A percentile compares a stretch with the other conserved stretches of the same genome.
Evolutionary conservation across 2,797 vertebrate species (phyloP).

Genomic region (Anguilla anguilla): DNA sequence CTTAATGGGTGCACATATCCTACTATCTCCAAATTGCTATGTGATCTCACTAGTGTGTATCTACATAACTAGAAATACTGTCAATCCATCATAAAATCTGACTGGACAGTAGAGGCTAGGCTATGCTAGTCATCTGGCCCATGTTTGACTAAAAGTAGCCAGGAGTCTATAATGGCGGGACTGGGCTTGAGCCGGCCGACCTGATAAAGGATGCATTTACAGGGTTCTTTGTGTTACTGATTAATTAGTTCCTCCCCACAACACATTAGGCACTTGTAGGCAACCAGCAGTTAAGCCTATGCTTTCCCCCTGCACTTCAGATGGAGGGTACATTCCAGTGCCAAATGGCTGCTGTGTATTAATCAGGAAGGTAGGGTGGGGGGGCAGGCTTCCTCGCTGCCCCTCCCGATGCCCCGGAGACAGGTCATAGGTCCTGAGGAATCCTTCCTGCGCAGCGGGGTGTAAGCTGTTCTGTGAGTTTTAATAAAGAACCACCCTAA

Average conservation of each 20-base stretch:
- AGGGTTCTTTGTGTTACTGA: neutral
- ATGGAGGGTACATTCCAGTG: neutral
- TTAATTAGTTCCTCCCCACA: neutral
- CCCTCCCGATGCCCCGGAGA: neutral
- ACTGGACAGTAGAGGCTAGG: neutral
- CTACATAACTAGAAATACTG: neutral
- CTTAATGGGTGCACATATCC: neutral
- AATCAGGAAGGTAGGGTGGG: neutral
- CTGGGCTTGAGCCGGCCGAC: neutral
- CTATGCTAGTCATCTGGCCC: neutral
- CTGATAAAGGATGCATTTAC: neutral
- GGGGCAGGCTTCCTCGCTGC: neutral
- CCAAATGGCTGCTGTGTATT: neutral
- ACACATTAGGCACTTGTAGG: neutral
- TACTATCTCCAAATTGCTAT: neutral
- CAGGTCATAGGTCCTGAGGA: constrained; percentile 41
- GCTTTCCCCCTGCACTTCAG: neutral
- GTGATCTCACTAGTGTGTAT: neutral
- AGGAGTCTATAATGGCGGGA: neutral
- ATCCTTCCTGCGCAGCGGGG: constrained; percentile 40
- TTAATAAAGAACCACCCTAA: constrained; percentile 8
- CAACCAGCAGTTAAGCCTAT: neutral
- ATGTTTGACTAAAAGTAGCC: neutral
- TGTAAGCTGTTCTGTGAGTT: constrained; percentile 39
- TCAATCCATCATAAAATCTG: neutral